These are phyloP conservation scores for Hyperopisus bebe DNA, from an alignment of 2,113 vertebrate genomes.

Conservation along the genomic window DNA sequence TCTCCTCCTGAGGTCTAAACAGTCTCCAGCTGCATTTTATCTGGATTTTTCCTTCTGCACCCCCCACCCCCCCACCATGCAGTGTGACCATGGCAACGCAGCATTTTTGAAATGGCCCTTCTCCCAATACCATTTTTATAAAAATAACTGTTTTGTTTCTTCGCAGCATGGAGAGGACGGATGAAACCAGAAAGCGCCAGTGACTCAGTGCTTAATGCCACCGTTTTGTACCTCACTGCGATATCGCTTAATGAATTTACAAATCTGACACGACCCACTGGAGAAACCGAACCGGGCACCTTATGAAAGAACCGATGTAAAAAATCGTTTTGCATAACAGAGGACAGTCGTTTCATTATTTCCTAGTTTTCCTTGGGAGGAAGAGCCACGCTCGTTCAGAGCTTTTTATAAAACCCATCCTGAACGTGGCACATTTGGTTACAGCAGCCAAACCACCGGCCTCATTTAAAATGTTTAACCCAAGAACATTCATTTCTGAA, in stretches of 20 bases:
- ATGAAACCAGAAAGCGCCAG: slow-evolving; percentile 3
- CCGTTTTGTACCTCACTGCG: slow-evolving; percentile 17
- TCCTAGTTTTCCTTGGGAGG: slow-evolving; percentile 12
- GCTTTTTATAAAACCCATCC: background rate
- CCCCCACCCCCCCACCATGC: background rate
- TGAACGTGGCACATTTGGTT: background rate
- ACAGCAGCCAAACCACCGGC: background rate
- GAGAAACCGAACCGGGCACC: slow-evolving; percentile 10
- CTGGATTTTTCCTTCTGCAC: background rate
- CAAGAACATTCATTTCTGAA: background rate
- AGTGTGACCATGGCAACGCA: slow-evolving; percentile 20
- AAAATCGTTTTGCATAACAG: slow-evolving; percentile 18
- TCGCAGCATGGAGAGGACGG: background rate
- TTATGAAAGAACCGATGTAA: slow-evolving; percentile 10
- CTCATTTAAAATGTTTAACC: slow-evolving; percentile 9
- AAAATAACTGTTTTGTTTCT: slow-evolving; percentile 21
- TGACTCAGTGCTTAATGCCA: background rate
- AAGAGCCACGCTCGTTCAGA: background rate
- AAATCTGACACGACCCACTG: slow-evolving; percentile 19
- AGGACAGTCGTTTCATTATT: slow-evolving; percentile 19
- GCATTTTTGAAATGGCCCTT: slow-evolving; percentile 5
- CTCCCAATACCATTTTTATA: slow-evolving; percentile 11
- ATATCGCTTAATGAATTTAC: slow-evolving; percentile 23
- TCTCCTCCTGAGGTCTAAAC: background rate
- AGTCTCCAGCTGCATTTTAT: background rate